Percentiles rank a stretch among this genome's conserved stretches.
phyloP scores from a whole-genome alignment of 2,888 invertebrate genomes.

The Chaetogeoica ovagalla region DNA sequence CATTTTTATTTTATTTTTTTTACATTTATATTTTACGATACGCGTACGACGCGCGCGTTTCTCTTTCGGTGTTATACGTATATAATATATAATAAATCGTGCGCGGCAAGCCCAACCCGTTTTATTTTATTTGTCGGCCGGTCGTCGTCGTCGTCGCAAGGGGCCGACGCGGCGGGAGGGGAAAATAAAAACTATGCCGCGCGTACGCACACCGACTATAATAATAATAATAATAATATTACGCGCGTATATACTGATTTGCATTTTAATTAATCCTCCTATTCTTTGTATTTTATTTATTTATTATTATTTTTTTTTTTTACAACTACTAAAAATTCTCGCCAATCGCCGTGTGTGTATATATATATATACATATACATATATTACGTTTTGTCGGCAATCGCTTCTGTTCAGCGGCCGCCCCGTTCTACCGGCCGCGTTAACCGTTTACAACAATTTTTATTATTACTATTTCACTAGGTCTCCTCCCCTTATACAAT shows the following conservation, averaged over 20 bases:
- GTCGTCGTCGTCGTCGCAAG: no score
- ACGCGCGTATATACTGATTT: constrained; percentile 33
- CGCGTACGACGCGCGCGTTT: constrained; percentile 28
- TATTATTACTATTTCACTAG: constrained; percentile 25
- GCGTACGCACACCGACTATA: no score
- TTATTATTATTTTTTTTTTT: constrained; percentile 14
- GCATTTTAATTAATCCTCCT: constrained; percentile 50
- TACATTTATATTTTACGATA: constrained; percentile 23
- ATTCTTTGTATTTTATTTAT: constrained; percentile 35
- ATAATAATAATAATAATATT: background rate
- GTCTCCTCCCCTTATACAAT: background rate
- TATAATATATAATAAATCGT: constrained; percentile 22
- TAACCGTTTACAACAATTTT: constrained; percentile 30
- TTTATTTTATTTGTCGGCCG: no score
- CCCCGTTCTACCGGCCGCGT: background rate
- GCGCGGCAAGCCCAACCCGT: constrained; percentile 25
- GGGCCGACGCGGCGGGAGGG: no score
- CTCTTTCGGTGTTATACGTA: background rate
- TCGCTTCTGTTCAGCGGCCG: constrained; percentile 31
- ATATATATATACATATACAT: no score
- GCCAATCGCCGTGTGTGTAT: constrained; percentile 31
- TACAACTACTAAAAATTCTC: constrained; percentile 37
- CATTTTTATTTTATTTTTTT: no score
- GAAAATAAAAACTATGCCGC: no score
- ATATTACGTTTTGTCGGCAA: constrained; percentile 5